These are phyloP conservation scores for Pollenia labialis DNA, from an alignment of 2,888 invertebrate species.

Conservation along the genomic window DNA sequence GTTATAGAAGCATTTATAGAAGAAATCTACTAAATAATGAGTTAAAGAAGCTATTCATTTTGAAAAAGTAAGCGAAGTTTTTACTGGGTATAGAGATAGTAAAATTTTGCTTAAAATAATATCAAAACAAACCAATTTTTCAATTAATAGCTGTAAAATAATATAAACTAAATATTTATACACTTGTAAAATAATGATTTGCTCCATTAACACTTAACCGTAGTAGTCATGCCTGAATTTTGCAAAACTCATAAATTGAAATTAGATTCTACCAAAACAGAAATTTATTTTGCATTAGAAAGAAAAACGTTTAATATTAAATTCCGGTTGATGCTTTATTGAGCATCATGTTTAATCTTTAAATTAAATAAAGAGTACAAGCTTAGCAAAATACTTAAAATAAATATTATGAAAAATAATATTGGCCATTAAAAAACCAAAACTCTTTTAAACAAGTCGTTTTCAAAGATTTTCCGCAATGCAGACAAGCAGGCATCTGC, in stretches of 20 bases:
- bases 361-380: background rate
- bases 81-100: too few relatives aligned
- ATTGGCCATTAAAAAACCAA: background rate
- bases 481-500: background rate
- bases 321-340: conserved; percentile 5
- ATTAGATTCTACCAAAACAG: background rate
- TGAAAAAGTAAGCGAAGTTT: too few relatives aligned
- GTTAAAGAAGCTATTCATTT: too few relatives aligned
- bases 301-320: conserved; percentile 6
- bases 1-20: too few relatives aligned
- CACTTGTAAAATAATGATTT: background rate
- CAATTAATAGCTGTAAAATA: background rate
- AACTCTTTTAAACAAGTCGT: conserved; percentile 4
- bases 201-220: conserved; percentile 27
- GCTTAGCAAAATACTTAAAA: conserved; percentile 4
- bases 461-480: conserved; percentile 17
- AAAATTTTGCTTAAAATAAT: background rate
- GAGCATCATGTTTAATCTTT: conserved; percentile 15
- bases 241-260: conserved; percentile 19
- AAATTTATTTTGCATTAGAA: background rate
- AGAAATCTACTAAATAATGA: too few relatives aligned
- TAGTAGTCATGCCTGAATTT: conserved; percentile 14
- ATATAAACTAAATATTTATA: background rate
- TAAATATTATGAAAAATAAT: background rate
- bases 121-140: background rate